phyloP scores from a whole-genome alignment of 2,113 vertebrate species.

The Sinocyclocheilus rhinocerous region DNA sequence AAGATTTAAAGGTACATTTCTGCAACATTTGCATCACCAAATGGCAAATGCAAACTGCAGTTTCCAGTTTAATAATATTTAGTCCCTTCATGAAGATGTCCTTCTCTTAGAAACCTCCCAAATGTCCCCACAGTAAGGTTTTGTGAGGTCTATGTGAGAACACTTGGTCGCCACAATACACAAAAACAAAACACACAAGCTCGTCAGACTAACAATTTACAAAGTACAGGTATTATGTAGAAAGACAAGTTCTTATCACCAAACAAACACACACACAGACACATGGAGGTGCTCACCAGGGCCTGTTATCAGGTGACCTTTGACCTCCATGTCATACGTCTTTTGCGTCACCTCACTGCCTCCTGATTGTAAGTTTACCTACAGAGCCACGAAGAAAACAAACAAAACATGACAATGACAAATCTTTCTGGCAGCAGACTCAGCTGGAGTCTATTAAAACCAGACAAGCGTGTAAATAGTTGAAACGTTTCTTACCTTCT shows the following conservation, averaged over 20 bases:
- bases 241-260: background rate
- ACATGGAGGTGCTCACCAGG: conserved; percentile 70
- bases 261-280: conserved; percentile 26
- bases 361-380: conserved; percentile 59
- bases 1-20: background rate
- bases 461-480: background rate
- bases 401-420: background rate
- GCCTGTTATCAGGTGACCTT: conserved; percentile 82
- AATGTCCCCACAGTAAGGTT: too few species aligned
- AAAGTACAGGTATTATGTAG: background rate
- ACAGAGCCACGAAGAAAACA: background rate
- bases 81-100: background rate
- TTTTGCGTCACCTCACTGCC: conserved; percentile 67
- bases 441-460: background rate
- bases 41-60: background rate
- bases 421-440: background rate
- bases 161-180: background rate
- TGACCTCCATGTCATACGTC: conserved; percentile 83
- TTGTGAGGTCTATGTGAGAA: background rate
- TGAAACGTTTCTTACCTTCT: conserved; percentile 9
- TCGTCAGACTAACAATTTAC: background rate
- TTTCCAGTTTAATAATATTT: background rate
- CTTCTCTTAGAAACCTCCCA: background rate
- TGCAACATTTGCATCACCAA: background rate
- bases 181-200: background rate